Evolutionary conservation across 1,140 invertebrate genomes (phyloP).

Genomic region (Macrotrachela quadricornifera): DNA sequence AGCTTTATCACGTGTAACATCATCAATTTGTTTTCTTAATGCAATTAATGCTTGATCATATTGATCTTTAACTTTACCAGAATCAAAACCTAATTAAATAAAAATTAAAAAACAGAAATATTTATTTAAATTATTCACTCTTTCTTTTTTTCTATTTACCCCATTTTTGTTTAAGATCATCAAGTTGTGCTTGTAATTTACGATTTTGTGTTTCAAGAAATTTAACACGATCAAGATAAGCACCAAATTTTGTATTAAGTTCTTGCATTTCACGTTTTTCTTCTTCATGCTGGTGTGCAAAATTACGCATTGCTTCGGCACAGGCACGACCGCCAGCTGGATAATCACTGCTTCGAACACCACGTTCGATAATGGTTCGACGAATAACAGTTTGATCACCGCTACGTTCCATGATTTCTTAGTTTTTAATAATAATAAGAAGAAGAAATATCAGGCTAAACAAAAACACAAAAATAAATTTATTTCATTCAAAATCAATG

Average conservation of each 20-base stretch:
- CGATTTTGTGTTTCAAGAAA: constrained; percentile 9
- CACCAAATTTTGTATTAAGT: constrained; percentile 6
- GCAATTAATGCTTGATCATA: constrained; percentile 32
- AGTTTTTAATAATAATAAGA: no score
- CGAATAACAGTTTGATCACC: no score
- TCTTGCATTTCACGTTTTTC: constrained; percentile 4
- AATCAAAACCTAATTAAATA: constrained; percentile 18
- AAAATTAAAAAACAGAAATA: no score
- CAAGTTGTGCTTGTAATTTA: constrained; percentile 2
- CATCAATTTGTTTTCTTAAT: constrained; percentile 21
- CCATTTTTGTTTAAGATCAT: constrained; percentile 4
- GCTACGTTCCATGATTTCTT: no score
- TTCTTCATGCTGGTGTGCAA: constrained; percentile 1
- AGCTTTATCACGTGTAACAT: constrained; percentile 21
- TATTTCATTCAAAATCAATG: no score
- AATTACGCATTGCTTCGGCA: not conserved
- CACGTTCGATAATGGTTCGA: constrained; percentile 1
- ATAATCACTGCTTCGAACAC: not conserved
- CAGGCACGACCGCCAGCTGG: not conserved
- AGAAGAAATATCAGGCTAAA: no score
- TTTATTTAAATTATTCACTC: no score
- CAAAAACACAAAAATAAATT: no score
- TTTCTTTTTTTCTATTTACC: not conserved
- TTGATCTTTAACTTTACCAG: constrained; percentile 31
- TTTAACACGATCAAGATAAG: constrained; percentile 6